These are phyloP conservation scores for Callosobruchus maculatus DNA, from an alignment of 2,888 invertebrate species.

Conservation along the genomic window DNA sequence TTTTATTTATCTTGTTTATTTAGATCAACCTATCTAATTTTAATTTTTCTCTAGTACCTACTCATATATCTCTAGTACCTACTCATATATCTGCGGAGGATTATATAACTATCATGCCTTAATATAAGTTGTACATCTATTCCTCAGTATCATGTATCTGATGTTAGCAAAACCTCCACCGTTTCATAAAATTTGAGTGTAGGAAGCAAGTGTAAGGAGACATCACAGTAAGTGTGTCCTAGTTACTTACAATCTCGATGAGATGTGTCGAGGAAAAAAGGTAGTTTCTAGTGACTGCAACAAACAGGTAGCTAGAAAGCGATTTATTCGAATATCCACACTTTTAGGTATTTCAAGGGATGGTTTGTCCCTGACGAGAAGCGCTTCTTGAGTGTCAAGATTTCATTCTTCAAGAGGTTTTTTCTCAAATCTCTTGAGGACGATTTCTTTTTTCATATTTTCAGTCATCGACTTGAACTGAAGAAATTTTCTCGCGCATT, in stretches of 20 bases:
- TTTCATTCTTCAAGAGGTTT: background rate
- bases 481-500: background rate
- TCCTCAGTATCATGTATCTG: constrained; percentile 5
- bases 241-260: background rate
- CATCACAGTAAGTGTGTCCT: background rate
- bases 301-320: background rate
- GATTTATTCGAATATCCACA: background rate
- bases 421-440: background rate
- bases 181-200: constrained; percentile 2
- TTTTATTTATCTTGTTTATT: too few relatives aligned
- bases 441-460: constrained; percentile 4
- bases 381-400: background rate
- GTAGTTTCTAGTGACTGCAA: background rate
- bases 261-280: background rate
- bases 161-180: constrained; percentile 8
- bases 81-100: too few relatives aligned
- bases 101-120: too few relatives aligned
- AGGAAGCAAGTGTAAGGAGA: too few relatives aligned
- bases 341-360: background rate
- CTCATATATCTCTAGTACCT: too few relatives aligned
- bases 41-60: too few relatives aligned
- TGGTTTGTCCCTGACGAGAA: background rate
- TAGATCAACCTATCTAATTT: too few relatives aligned
- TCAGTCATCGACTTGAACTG: background rate
- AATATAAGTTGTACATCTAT: too few relatives aligned